Percentiles rank a stretch among this genome's conserved stretches.
phyloP scores from a whole-genome alignment of 2,888 invertebrate genomes.

The Leptinotarsa tumamoca region DNA sequence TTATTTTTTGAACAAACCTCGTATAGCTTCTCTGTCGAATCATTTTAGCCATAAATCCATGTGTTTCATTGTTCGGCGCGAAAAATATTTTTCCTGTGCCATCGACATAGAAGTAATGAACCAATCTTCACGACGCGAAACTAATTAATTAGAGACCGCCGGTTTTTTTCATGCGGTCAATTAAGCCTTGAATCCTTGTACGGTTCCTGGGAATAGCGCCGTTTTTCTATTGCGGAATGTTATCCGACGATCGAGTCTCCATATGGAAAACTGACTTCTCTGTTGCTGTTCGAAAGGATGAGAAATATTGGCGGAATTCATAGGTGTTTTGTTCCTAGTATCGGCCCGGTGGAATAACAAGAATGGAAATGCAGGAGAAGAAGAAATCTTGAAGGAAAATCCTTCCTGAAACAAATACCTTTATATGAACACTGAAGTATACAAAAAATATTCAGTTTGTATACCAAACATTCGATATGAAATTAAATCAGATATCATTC shows the following conservation, averaged over 20 bases:
- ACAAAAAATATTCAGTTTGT: too few species aligned
- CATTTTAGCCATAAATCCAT: slow-evolving; percentile 5
- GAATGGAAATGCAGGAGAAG: not conserved
- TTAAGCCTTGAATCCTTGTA: slow-evolving; percentile 47
- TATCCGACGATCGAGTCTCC: slow-evolving; percentile 19
- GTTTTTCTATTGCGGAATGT: slow-evolving; percentile 35
- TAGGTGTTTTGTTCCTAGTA: slow-evolving; percentile 16
- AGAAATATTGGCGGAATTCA: slow-evolving; percentile 21
- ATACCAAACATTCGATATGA: too few species aligned
- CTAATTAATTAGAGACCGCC: slow-evolving; percentile 45
- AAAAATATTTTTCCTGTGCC: slow-evolving; percentile 34
- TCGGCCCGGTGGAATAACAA: not conserved
- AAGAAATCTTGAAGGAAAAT: too few species aligned
- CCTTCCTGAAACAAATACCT: too few species aligned
- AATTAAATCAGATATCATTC: too few species aligned
- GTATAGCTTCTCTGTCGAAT: not conserved
- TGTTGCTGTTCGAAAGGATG: slow-evolving; percentile 7
- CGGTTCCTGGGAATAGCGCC: slow-evolving; percentile 44
- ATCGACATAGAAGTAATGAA: slow-evolving; percentile 43
- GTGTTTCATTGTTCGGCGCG: not conserved
- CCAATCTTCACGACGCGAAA: slow-evolving; percentile 35
- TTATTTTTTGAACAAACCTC: not conserved
- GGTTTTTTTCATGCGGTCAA: slow-evolving; percentile 41
- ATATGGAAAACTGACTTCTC: slow-evolving; percentile 16
- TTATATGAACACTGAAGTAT: too few species aligned